phyloP scores from a whole-genome alignment of 2,113 vertebrate genomes.

The Rutilus rutilus region DNA sequence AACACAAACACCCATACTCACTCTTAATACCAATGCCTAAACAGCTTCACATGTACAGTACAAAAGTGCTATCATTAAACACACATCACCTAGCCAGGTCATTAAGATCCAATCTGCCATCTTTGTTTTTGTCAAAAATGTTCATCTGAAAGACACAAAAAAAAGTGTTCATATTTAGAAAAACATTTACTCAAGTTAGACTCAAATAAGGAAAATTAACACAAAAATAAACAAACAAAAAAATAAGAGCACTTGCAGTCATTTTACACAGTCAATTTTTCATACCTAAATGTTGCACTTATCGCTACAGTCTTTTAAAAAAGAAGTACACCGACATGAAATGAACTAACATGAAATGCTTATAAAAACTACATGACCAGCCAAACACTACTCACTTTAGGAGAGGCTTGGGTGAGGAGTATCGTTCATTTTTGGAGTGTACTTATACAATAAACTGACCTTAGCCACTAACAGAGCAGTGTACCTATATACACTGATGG shows the following conservation, averaged over 20 bases:
- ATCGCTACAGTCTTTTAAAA: too few species aligned
- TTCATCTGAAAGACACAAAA: constrained; percentile 87
- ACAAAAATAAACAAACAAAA: background rate
- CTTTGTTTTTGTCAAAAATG: constrained; percentile 96
- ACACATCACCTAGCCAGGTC: constrained; percentile 88
- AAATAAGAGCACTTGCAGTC: background rate
- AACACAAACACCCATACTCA: background rate
- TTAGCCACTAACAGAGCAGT: too few species aligned
- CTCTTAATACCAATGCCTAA: background rate
- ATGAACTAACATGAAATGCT: too few species aligned
- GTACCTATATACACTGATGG: too few species aligned
- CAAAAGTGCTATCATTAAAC: background rate
- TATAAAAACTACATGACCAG: too few species aligned
- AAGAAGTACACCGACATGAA: too few species aligned
- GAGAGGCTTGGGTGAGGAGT: too few species aligned
- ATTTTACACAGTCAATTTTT: background rate
- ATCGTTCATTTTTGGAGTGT: too few species aligned
- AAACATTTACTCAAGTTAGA: background rate
- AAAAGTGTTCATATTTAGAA: background rate
- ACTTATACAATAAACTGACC: too few species aligned
- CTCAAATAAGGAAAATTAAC: too few species aligned
- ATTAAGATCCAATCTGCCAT: constrained; percentile 91
- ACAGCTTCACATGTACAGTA: background rate
- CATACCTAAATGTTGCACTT: too few species aligned
- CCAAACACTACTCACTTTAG: too few species aligned